phyloP scores from a whole-genome alignment of 2,113 vertebrate species.

The Dipodomys spectabilis region DNA sequence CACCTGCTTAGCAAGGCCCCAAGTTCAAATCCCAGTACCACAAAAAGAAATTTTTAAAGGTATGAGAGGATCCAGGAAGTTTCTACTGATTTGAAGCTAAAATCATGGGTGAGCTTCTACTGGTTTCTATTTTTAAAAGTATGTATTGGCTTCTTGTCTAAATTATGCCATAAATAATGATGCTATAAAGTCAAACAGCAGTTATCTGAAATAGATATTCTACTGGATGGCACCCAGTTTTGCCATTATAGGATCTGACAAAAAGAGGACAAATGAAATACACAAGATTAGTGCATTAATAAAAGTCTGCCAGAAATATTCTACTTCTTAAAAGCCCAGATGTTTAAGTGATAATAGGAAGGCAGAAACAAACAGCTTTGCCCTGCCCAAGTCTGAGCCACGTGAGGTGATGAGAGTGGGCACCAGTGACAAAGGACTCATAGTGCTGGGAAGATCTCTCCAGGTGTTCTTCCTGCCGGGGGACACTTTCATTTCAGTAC shows the following conservation, averaged over 20 bases:
- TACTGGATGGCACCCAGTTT: slow-evolving; percentile 63
- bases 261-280: slow-evolving; percentile 68
- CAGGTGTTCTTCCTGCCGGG: background rate
- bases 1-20: too few relatives aligned
- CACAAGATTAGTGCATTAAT: slow-evolving; percentile 72
- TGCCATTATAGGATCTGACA: slow-evolving; percentile 70
- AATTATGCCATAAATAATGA: slow-evolving; percentile 67
- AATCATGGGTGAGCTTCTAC: slow-evolving; percentile 30
- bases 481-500: background rate
- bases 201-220: slow-evolving; percentile 67
- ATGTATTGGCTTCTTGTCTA: slow-evolving; percentile 47
- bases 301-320: slow-evolving; percentile 74
- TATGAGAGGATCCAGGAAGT: background rate
- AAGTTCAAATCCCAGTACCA: too few relatives aligned
- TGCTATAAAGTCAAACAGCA: slow-evolving; percentile 50
- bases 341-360: slow-evolving; percentile 71
- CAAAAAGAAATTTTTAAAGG: too few relatives aligned
- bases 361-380: slow-evolving; percentile 58
- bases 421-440: background rate
- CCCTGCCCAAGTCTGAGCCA: slow-evolving; percentile 43
- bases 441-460: background rate
- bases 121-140: slow-evolving; percentile 51
- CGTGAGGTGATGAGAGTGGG: background rate
- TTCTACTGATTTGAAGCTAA: slow-evolving; percentile 52
- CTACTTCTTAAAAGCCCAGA: slow-evolving; percentile 69